Conservation (phyloP, 2,797 vertebrate species). For the Cossypha niveicapilla region DNA sequence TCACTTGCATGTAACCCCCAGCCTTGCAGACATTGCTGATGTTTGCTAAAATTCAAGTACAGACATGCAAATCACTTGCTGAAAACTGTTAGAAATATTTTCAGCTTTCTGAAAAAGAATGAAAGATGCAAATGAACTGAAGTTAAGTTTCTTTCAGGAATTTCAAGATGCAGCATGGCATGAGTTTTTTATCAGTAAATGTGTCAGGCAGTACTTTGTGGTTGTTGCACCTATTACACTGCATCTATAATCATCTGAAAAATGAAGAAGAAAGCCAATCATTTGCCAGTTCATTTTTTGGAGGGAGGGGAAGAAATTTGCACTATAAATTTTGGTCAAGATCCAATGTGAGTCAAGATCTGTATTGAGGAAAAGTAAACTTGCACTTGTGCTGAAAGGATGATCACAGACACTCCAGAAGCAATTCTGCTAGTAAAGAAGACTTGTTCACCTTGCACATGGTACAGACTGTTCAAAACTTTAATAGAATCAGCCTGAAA, state of each 20-base stretch:
- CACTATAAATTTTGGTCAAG: background rate
- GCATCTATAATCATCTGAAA: background rate
- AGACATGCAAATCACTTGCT: background rate
- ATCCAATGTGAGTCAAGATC: background rate
- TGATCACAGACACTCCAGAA: background rate
- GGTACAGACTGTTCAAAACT: background rate
- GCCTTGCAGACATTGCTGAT: background rate
- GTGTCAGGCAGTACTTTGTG: background rate
- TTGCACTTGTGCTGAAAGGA: background rate
- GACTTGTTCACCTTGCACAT: background rate
- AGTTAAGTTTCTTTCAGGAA: background rate
- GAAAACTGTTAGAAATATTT: background rate
- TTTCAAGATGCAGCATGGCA: background rate
- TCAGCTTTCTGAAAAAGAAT: background rate
- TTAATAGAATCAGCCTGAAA: background rate
- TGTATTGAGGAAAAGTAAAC: background rate
- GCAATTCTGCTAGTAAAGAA: background rate
- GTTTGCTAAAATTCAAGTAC: background rate
- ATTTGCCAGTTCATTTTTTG: background rate
- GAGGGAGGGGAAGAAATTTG: background rate
- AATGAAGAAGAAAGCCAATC: background rate
- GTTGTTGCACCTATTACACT: background rate
- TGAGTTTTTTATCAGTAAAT: background rate
- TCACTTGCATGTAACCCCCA: background rate
- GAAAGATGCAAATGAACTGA: background rate